These are phyloP conservation scores for Neotoma lepida DNA, from an alignment of 2,113 vertebrate species.

Conservation along the genomic window DNA sequence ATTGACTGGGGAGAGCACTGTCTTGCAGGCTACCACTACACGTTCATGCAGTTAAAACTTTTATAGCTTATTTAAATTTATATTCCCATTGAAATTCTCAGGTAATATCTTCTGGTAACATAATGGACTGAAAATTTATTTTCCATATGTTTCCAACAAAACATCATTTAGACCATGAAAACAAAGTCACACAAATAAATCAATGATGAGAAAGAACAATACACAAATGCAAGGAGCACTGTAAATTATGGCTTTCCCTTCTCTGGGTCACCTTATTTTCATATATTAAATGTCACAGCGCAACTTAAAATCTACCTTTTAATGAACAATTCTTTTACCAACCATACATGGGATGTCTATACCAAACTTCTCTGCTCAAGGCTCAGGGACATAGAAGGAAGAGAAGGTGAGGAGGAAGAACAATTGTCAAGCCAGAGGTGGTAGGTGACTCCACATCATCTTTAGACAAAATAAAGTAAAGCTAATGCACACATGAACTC, in stretches of 20 bases:
- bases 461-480: no score
- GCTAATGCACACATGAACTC: not conserved
- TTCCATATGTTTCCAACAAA: not conserved
- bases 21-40: not conserved
- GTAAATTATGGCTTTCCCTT: not conserved
- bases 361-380: not conserved
- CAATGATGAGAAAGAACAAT: not conserved
- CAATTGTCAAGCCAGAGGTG: not conserved
- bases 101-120: not conserved
- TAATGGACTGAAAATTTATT: not conserved
- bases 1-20: not conserved
- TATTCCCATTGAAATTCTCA: not conserved
- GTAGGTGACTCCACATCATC: not conserved
- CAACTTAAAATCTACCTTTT: not conserved
- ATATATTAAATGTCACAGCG: no score
- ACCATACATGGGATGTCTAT: not conserved
- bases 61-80: not conserved
- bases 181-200: constrained; percentile 5
- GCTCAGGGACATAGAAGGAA: not conserved
- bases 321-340: not conserved
- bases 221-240: not conserved
- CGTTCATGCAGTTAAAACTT: not conserved
- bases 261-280: not conserved
- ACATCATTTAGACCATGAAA: not conserved
- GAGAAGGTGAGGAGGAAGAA: no score